phyloP scores from a whole-genome alignment of 1,140 invertebrate species.

The Meloidogyne floridensis region DNA sequence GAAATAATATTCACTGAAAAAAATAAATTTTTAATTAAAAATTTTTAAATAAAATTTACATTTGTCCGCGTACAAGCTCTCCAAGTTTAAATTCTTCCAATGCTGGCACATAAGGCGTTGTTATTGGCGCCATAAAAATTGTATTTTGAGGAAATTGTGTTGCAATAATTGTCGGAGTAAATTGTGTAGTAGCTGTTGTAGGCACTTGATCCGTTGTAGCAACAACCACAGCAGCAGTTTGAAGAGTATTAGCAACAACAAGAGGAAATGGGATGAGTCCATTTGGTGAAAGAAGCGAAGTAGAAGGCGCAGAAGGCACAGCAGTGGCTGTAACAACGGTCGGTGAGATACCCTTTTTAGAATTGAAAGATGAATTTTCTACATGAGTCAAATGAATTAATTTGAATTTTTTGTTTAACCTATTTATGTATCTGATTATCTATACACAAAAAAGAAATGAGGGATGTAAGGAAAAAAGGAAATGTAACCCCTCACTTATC shows the following conservation, averaged over 20 bases:
- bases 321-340: slow-evolving; percentile 1
- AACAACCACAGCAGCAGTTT: slow-evolving; percentile 16
- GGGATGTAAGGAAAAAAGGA: too few relatives aligned
- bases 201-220: slow-evolving; percentile 28
- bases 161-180: slow-evolving; percentile 30
- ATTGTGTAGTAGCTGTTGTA: slow-evolving; percentile 26
- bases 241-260: slow-evolving; percentile 30
- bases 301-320: slow-evolving; percentile 48
- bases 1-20: slow-evolving; percentile 95
- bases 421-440: too few relatives aligned
- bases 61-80: slow-evolving; percentile 60
- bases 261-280: slow-evolving; percentile 39
- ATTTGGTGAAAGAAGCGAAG: slow-evolving; percentile 53
- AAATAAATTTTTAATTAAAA: slow-evolving; percentile 1
- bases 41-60: slow-evolving; percentile 45
- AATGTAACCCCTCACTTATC: too few relatives aligned
- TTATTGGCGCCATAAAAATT: slow-evolving; percentile 18
- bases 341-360: background rate
- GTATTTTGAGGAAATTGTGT: slow-evolving; percentile 35
- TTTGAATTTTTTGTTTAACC: too few relatives aligned
- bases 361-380: too few relatives aligned
- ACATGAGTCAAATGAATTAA: too few relatives aligned
- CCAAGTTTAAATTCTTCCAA: slow-evolving; percentile 52
- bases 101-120: slow-evolving; percentile 18
- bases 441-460: too few relatives aligned